Evolutionary conservation across 1,140 invertebrate genomes (phyloP), one percentile per base, ranked within the genome.

Genomic region (Lucilia sericata): DNA sequence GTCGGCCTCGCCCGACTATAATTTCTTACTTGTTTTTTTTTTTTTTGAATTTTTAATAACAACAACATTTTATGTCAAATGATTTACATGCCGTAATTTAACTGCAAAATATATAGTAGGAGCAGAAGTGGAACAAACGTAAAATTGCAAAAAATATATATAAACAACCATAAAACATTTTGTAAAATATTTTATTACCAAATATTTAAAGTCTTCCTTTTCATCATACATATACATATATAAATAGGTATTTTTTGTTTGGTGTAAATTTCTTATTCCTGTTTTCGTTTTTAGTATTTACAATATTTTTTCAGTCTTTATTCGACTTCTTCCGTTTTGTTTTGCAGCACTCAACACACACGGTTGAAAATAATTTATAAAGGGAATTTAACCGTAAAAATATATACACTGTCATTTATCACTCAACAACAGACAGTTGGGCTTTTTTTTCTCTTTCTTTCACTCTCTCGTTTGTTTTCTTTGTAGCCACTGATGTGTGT

Each of bases 331-430:
- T 55, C 51, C 51, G 7, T 55, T 55, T 55, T 55, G 25, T 30
- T 30, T 30, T 30, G 25, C 3, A 17, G 8, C 51, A 55, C 13
- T 55, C 51, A 55, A 70, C 19, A 70, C 19, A 60, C 13, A 70
- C 65, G 65, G 65, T 70, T 25, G 65, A 10, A 25, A 70, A 70
- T 70, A 70, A 70, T 70, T 70, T 70, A 70, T 70, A 70, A 70
- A 70, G 19, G n/a, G 65, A 70, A 21, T 70, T 70, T 70, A 70
- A 70, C n/a, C 65, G 19, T 70, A 70, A 70, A 70, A 70, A 25
- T 70, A 70, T 70, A 60, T 60, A 2, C 55, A 70, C 65, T 70
- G 65, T 70, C 65, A 70, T 70, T 70, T 70, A 70, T 70, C 65
- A 70, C 21, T 70, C 65, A 70, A 70, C 65, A 21, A 21, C 65